Base-by-base conservation (phyloP, 1,140 invertebrate genomes). In the Pseudomyrmex cubaensis region DNA sequence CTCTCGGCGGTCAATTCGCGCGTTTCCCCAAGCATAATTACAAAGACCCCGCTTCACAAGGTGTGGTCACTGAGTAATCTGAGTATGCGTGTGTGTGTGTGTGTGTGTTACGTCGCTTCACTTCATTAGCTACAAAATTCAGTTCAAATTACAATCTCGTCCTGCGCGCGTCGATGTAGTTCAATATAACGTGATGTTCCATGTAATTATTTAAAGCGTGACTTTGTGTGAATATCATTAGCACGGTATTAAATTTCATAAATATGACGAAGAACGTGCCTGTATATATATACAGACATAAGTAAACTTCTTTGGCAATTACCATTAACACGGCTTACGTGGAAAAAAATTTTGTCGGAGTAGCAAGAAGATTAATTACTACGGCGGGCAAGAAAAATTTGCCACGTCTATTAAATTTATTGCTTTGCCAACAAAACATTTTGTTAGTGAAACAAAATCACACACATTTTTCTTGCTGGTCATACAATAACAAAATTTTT, bases 101-200 rank as follows among this genome's bases (percentile, higher is more conserved):
- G 46, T 59, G 54, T 84, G 54, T 17, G 56, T 50, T 69, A 75
- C 67, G 67, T 77, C 62, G 72, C 86, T 89, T 89, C 86, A 84
- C 85, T 74, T 89, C 87, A 82, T 89, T 87, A 85, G 10, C 13
- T 54, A 10, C 76, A 67, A 59, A 85, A 89, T 87, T 85, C 59
- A 61, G 52, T 56, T 61, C 54, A 12, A 66, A 50, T 74, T 64
- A 63, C 80, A 59, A 56, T 70, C 85, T 54, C 22, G 9, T 52
- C 10, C 67, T 48, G 35, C 63, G 72, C 57, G 2, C 7, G n/a
- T 48, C 64, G 15, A 10, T 25, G 5, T 56, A 70, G 72, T 69
- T 50, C 44, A 44, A 35, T n/a, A 54, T 70, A 57, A 70, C 76
- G 56, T 78, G 64, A 35, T 35, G 35, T 4, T 80, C 44, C 66